Percentiles rank a stretch among this genome's conserved stretches.
Conservation (phyloP, 2,113 vertebrate species). For the Chaetorhynchus papuensis region DNA sequence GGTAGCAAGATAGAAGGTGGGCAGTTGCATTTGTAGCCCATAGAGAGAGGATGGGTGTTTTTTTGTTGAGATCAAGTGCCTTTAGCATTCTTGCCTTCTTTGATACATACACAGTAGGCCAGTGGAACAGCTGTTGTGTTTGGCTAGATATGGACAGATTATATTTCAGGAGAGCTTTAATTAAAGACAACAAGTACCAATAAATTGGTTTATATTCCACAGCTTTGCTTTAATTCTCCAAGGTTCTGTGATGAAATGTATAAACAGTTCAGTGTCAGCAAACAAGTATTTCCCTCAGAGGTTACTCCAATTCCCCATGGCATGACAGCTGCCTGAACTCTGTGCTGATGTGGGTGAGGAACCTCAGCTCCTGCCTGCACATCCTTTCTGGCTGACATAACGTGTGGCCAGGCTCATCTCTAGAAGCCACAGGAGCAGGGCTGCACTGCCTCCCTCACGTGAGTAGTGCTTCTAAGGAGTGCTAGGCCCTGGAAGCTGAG, state of each 20-base stretch:
- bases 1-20: not conserved
- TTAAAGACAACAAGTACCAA: constrained; percentile 9
- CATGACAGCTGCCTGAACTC: not conserved
- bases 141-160: not conserved
- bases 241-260: not conserved
- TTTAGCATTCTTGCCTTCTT: not conserved
- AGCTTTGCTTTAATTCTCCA: constrained; percentile 34
- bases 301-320: not conserved
- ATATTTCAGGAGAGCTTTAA: not conserved
- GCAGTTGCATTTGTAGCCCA: not conserved
- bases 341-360: not conserved
- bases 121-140: not conserved
- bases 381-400: not conserved
- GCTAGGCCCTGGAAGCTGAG: not conserved
- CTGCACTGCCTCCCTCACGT: not conserved
- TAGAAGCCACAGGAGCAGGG: not conserved
- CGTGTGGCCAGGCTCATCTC: not conserved
- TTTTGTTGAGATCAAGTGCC: not conserved
- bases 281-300: not conserved
- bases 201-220: not conserved
- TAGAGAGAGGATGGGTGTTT: not conserved
- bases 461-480: not conserved
- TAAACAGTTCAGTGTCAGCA: constrained; percentile 5
- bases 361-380: not conserved
- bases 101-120: not conserved